phyloP scores from a whole-genome alignment of 2,113 vertebrate species.

The Colaptes auratus region DNA sequence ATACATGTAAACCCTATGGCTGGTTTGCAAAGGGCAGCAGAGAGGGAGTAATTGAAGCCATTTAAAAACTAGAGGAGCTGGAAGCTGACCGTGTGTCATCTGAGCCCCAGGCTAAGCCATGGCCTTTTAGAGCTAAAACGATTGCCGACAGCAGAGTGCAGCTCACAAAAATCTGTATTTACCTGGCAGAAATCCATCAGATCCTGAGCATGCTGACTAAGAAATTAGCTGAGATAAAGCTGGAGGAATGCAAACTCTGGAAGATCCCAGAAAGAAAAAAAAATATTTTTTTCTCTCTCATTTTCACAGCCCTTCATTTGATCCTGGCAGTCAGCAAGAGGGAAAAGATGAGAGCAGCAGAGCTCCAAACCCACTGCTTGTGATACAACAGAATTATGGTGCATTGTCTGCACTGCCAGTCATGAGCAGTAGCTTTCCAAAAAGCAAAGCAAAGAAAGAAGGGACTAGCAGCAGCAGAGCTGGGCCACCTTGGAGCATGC shows the following conservation, averaged over 20 bases:
- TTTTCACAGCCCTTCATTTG: not conserved
- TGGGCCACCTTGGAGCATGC: not conserved
- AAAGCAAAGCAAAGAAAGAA: not conserved
- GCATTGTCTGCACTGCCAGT: not conserved
- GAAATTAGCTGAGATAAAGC: conserved; percentile 8
- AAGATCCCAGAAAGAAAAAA: conserved; percentile 10
- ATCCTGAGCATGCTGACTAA: not conserved
- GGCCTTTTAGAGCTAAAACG: conserved; percentile 51
- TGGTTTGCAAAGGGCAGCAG: not conserved
- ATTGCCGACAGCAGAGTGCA: not conserved
- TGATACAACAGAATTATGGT: not conserved
- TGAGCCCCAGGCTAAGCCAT: not conserved
- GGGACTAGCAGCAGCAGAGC: not conserved
- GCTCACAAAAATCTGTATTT: not conserved
- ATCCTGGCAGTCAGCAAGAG: not conserved
- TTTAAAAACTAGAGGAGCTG: conserved; percentile 52
- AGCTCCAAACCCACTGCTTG: not conserved
- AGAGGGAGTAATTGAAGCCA: conserved; percentile 27
- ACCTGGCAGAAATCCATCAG: conserved; percentile 46
- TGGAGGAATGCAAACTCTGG: not conserved
- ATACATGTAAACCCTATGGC: conserved; percentile 27
- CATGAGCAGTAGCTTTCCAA: not conserved
- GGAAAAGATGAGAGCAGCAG: not conserved
- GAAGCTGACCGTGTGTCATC: conserved; percentile 26
- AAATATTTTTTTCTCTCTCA: not conserved